Conservation (phyloP, 2,888 invertebrate species). For the Bellardia pandia region DNA sequence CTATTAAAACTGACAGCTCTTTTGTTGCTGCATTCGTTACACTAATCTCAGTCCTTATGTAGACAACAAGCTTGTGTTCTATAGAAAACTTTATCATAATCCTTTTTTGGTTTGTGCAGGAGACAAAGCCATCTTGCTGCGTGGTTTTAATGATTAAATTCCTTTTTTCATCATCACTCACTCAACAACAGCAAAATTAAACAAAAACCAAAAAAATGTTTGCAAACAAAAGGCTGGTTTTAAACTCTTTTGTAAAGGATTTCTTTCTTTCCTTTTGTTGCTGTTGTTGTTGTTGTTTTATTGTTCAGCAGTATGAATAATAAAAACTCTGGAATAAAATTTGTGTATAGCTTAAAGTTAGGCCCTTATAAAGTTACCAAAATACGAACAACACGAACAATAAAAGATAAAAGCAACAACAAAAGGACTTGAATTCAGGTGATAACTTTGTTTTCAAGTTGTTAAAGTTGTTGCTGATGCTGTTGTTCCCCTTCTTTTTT, state of each 20-base stretch:
- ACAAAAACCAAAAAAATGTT: slow-evolving; percentile 10
- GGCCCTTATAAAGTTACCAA: slow-evolving; percentile 47
- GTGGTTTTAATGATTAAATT: slow-evolving; percentile 72
- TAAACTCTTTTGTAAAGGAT: slow-evolving; percentile 62
- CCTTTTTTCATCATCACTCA: slow-evolving; percentile 64
- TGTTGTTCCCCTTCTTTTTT: slow-evolving; percentile 40
- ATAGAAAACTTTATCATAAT: slow-evolving; percentile 65
- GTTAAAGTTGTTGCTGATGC: slow-evolving; percentile 39
- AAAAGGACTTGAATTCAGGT: slow-evolving; percentile 65
- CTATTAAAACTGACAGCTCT: too few species aligned
- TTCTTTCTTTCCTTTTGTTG: slow-evolving; percentile 20
- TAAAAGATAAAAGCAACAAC: slow-evolving; percentile 22
- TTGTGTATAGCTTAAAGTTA: slow-evolving; percentile 37
- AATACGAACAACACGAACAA: background rate
- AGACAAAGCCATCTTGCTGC: slow-evolving; percentile 70
- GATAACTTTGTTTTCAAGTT: slow-evolving; percentile 66
- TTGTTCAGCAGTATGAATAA: slow-evolving; percentile 24
- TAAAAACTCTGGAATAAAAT: slow-evolving; percentile 30
- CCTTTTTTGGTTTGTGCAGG: slow-evolving; percentile 59
- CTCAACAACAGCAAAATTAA: slow-evolving; percentile 36
- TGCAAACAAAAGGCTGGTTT: slow-evolving; percentile 62
- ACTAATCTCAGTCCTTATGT: slow-evolving; percentile 8
- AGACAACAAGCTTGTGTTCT: slow-evolving; percentile 4
- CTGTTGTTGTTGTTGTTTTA: slow-evolving; percentile 35
- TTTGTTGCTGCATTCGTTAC: too few species aligned